Evolutionary conservation across 2,888 invertebrate species (phyloP), one percentile per base, ranked within the genome.

Genomic region (Sinohyriopsis cumingii): DNA sequence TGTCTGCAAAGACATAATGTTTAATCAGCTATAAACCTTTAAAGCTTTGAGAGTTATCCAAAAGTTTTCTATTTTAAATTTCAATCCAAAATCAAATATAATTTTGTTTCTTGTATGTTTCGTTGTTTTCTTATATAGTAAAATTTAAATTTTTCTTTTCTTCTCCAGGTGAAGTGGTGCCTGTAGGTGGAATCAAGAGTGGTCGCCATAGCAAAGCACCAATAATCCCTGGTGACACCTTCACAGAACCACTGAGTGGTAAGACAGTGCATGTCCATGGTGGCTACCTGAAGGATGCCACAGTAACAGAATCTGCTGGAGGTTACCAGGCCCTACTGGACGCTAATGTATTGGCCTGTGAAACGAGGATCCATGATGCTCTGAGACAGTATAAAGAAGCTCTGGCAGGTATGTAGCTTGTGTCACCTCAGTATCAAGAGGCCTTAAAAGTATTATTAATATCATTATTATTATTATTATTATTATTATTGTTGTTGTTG

Each of bases 261-360:
- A 82, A 83, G 68, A 68, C 73, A 25, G 84, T 86, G 53, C 72
- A 81, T 9, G 80, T 86, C 9, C 80, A 84, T 54, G 78, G 87
- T 67, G 88, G 85, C n/a, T 80, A 76, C 59, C 74, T 86, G 22
- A 66, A 71, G 25, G 73, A 82, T 7, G 77, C 79, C 12, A 73
- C 73, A 33, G 87, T 88, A 60, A 68, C 78, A 71, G 85, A 87
- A 33, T 85, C 87, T 67, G 77, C 80, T 66, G 88, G 88, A 25
- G 85, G 88, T 28, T 84, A 85, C 81, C 87, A 88, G 73, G 81
- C 84, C 3, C 78, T 87, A 59, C 79, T 88, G 45, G 87, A 88
- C 68, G 80, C 86, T 3, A 84, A 74, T 63, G 82, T 84, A 45
- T 61, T 88, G 67, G 87, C 87, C 0, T 86, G 86, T 80, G 87